Evolutionary conservation across 2,888 invertebrate species (phyloP).

Genomic region (Malacosoma neustria): DNA sequence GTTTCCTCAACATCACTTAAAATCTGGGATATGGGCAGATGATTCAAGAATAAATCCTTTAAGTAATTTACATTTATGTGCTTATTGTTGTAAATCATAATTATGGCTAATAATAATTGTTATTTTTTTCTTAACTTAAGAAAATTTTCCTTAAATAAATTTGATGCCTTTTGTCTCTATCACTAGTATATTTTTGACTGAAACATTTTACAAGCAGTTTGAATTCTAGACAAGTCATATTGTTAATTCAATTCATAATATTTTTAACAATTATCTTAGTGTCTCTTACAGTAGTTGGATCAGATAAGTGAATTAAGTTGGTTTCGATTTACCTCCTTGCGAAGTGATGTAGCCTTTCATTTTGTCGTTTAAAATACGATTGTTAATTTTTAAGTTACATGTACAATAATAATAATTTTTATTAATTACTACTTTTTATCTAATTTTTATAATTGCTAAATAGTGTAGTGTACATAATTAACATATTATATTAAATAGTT

Average conservation of each 20-base stretch:
- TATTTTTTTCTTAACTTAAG: too few species aligned
- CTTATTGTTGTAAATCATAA: background rate
- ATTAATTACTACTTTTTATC: too few species aligned
- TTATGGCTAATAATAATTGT: too few species aligned
- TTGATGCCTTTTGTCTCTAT: background rate
- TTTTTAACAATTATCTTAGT: background rate
- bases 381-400: too few species aligned
- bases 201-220: background rate
- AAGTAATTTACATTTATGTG: background rate
- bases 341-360: background rate
- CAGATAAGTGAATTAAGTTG: background rate
- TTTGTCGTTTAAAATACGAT: background rate
- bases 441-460: background rate
- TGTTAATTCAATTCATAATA: too few species aligned
- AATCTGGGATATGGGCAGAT: background rate
- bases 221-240: too few species aligned
- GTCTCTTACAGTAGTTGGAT: background rate
- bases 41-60: background rate
- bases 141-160: too few species aligned
- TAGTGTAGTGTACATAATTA: background rate
- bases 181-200: background rate
- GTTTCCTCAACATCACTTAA: background rate
- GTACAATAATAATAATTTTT: too few species aligned
- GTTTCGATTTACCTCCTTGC: background rate
- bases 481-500: background rate